Base-by-base conservation (phyloP, 2,888 invertebrate species). In the Aphrophora alni region DNA sequence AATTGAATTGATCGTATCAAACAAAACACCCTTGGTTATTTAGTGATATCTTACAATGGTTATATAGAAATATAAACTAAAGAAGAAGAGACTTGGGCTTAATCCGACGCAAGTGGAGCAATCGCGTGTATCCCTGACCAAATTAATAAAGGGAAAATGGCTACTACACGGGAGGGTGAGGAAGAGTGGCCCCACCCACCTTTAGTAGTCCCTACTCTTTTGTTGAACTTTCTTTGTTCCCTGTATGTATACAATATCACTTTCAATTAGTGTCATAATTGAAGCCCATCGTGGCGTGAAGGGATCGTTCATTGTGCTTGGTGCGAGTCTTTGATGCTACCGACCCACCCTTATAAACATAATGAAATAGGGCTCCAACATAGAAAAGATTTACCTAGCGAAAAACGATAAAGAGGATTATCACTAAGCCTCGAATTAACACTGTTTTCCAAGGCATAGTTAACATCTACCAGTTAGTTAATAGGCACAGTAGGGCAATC, bases 141-240 rank as follows among this genome's bases (percentile, higher is more conserved):
- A 59, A 59, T 59, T 59, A 59, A 59, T 59, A 59, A 59, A 21
- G 59, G 59, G 59, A 59, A 59, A 59, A 59, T 59, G 59, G 59
- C 59, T 21, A 59, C 59, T 14, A 2, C 21, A 21, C 21, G 59
- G 59, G 59, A 59, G 59, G 5, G 59, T 14, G 12, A 21, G 21
- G 59, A 21, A 21, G 59, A 59, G 21, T 59, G 59, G 59, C 59
- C 59, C 59, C 59, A 59, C 59, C 59, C 59, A 59, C 59, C 21
- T 59, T 59, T 21, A 59, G 44, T 17, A 44, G 44, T 21, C 10
- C 14, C 59, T 7, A 21, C 8, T 59, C 21, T 21, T 59, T 59
- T 59, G 59, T 59, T 59, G 21, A 7, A 59, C 59, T 21, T 59
- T 59, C 59, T 59, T 59, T 59, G 59, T 59, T 59, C 59, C 21